Evolutionary conservation across 1,140 invertebrate species (phyloP), one percentile per base, ranked within the genome.

Genomic region (Papilio glaucus): DNA sequence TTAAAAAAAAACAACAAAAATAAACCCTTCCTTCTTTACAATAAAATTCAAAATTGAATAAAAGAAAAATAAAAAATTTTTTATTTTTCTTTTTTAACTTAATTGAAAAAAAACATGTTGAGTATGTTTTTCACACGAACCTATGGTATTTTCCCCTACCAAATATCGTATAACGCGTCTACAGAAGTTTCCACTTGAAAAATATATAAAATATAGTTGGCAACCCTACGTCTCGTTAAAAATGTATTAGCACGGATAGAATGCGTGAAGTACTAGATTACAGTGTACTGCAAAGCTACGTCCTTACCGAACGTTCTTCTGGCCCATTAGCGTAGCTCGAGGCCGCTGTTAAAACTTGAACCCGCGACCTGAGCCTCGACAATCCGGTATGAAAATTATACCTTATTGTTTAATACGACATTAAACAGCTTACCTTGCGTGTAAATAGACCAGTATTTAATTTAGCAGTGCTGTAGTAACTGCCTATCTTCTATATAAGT

Each of bases 321-420:
- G 10, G 49, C 24, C 21, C 10, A 41, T 41, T 41, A 41, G 21
- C 15, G 18, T 5, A 24, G 9, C 5, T 9, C 49, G 49, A 57
- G 49, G 49, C 5, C 49, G 49, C 18, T 21, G 49, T 57, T 53
- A 57, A 57, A 57, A 57, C 49, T 57, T 57, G 49, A 57, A 57
- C 49, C 21, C n/a, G 21, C 21, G 49, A 57, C 49, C 49, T 57
- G 49, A 4, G 21, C 49, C 49, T 57, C 49, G 21, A 57, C 21
- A 57, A 24, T 57, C 49, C 49, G 18, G 18, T 57, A 24, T 24
- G 24, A 26, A 57, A 57, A 57, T 57, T 24, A 57, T 24, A 57
- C 49, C 21, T 24, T 21, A 57, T 57, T 57, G 49, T 57, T 33
- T 33, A 57, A 13, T 57, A 57, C 49, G 21, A 24, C 49, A 49